Percentiles rank a stretch among this genome's conserved stretches.
These are phyloP conservation scores for Hypsibius dujardini DNA, from an alignment of 1,140 invertebrate genomes.

Conservation along the genomic window DNA sequence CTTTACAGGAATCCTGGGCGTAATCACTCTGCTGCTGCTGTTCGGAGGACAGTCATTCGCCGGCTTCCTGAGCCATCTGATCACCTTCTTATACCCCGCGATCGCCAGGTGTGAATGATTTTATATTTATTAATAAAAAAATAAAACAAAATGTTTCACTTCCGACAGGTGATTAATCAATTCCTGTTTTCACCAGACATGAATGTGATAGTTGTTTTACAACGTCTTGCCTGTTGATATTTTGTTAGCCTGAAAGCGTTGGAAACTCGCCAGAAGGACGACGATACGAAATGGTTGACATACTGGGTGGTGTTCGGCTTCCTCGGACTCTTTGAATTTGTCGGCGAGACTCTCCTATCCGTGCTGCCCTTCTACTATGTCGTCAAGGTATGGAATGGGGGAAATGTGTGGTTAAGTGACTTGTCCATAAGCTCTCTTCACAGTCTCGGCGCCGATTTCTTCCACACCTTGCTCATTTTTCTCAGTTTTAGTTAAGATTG, in stretches of 20 bases:
- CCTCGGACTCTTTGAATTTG: constrained; percentile 63
- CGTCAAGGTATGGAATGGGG: neutral
- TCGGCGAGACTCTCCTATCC: neutral
- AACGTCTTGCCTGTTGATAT: constrained; percentile 18
- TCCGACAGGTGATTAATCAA: neutral
- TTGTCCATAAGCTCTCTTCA: too few relatives aligned
- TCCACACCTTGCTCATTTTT: too few relatives aligned
- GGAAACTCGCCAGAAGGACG: constrained; percentile 42
- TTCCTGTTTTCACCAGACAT: neutral
- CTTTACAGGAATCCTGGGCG: constrained; percentile 44
- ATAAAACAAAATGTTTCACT: too few relatives aligned
- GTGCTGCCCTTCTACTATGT: constrained; percentile 6
- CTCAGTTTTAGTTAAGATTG: too few relatives aligned
- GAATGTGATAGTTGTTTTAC: neutral
- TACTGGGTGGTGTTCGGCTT: constrained; percentile 94
- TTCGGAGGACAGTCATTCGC: constrained; percentile 89
- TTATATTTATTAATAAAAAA: too few relatives aligned
- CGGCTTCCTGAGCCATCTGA: constrained; percentile 80
- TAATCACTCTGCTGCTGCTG: constrained; percentile 57
- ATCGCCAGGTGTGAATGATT: constrained; percentile 1
- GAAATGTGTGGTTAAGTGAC: too few relatives aligned
- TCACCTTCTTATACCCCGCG: constrained; percentile 90
- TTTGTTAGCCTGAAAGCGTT: constrained; percentile 40
- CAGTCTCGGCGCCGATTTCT: too few relatives aligned
- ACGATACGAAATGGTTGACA: constrained; percentile 94